Conservation (phyloP, 1,140 invertebrate genomes). For the Ceratina calcarata region DNA sequence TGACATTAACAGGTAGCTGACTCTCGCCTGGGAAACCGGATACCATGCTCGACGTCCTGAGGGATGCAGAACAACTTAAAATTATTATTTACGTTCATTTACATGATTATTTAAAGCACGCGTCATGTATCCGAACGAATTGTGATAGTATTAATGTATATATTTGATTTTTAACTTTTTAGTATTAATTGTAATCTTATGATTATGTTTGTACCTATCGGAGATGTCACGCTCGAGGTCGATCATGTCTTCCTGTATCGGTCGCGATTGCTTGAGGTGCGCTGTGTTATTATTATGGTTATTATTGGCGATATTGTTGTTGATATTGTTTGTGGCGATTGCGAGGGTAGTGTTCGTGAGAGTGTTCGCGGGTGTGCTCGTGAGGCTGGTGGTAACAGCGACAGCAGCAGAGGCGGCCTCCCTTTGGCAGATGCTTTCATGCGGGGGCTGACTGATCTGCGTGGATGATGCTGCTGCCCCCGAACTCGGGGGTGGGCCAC, state of each 20-base stretch:
- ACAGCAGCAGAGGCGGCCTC: conserved; percentile 65
- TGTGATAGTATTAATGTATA: too few species aligned
- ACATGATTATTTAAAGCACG: background rate
- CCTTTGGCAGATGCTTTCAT: conserved; percentile 73
- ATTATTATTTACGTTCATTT: conserved; percentile 77
- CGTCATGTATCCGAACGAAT: too few species aligned
- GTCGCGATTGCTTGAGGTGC: conserved; percentile 61
- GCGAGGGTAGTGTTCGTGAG: conserved; percentile 53
- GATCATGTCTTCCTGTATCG: conserved; percentile 76
- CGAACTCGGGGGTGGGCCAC: conserved; percentile 72
- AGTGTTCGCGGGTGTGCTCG: conserved; percentile 47
- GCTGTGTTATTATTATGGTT: conserved; percentile 29
- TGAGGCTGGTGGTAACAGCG: conserved; percentile 62
- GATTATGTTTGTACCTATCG: conserved; percentile 70
- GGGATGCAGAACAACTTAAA: conserved; percentile 75
- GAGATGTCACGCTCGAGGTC: conserved; percentile 78
- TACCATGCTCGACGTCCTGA: conserved; percentile 76
- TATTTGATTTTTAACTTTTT: too few species aligned
- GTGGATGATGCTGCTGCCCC: conserved; percentile 59
- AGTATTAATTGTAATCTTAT: too few species aligned
- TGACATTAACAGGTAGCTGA: conserved; percentile 63
- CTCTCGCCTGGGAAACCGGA: conserved; percentile 72
- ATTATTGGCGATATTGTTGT: too few species aligned
- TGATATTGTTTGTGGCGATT: conserved; percentile 60
- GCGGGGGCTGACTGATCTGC: conserved; percentile 70